Base-by-base conservation (phyloP, 2,113 vertebrate genomes). In the Podocnemis expansa region DNA sequence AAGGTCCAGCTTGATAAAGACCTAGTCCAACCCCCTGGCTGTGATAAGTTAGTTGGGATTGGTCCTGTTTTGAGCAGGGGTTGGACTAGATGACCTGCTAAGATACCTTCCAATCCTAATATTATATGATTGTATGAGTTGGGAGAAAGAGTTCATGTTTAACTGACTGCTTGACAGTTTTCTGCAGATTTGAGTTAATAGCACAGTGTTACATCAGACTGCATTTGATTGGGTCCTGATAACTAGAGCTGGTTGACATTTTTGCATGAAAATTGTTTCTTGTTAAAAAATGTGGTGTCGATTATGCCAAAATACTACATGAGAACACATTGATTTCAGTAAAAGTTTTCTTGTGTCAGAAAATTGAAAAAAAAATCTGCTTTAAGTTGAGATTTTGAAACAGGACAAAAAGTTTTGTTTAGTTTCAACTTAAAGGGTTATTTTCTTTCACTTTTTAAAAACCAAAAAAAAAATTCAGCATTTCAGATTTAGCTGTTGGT, bases 81-180 rank as follows among this genome's bases (percentile, higher is more conserved):
- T 14, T 52, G 14, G 51, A 52, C 51, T 52, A 52, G 51, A 52
- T 16, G 14, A 52, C 51, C 51, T 52, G 5, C 51, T 52, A 16
- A 52, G 51, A 16, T 52, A 10, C 51, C 51, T 52, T 52, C 51
- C 51, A 52, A 52, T 14, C 51, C 51, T 52, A 17, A 52, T 52
- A 52, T 52, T 52, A 52, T 52, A 52, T 52, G 51, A 52, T 17
- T 52, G 13, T 52, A 52, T n/a, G 34, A 67, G 60, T n/a, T 67
- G 27, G 3, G 8, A 92, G 49, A 5, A 2, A 0, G 0, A 88
- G 0, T 1, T 19, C 3, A 0, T 3, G 88, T 88, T 13, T 78
- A 14, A 89, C 31, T 81, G 19, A 2, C 7, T 86, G 5, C 13
- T 73, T 73, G 73, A 78, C 11, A 63, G 75, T 12, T 88, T 85